Evolutionary conservation across 92 coral and sea anemone genomes (phyloP).

Genomic region (Porites evermanni): DNA sequence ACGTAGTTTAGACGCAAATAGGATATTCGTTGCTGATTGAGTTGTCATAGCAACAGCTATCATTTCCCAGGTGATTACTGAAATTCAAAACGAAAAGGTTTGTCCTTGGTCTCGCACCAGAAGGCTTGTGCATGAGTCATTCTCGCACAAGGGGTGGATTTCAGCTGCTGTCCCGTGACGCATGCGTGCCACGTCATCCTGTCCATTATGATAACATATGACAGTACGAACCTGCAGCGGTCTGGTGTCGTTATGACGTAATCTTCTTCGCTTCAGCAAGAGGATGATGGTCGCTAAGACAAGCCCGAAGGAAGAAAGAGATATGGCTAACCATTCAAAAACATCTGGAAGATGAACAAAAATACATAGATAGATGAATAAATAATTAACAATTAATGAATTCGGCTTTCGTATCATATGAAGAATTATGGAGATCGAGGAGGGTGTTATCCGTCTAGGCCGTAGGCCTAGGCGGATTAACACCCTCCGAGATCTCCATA

Average conservation of each 20-base stretch:
- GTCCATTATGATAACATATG: constrained; percentile 14
- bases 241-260: neutral
- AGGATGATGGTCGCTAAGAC: constrained; percentile 20
- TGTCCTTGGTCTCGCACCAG: neutral
- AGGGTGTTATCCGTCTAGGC: no score
- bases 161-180: neutral
- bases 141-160: constrained; percentile 14
- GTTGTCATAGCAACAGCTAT: no score
- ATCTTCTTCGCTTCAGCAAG: constrained; percentile 19
- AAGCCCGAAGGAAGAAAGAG: constrained; percentile 15
- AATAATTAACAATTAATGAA: no score
- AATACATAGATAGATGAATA: no score
- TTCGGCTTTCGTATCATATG: no score
- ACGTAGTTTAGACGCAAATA: no score
- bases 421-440: no score
- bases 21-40: no score
- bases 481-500: no score
- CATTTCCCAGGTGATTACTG: neutral
- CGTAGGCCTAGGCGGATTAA: no score
- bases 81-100: constrained; percentile 1
- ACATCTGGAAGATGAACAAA: constrained; percentile 9
- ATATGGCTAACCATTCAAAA: constrained; percentile 27
- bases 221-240: constrained; percentile 28
- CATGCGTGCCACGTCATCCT: neutral
- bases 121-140: neutral